Base-by-base conservation (phyloP, 1,140 invertebrate genomes). In the Ladona fulva region DNA sequence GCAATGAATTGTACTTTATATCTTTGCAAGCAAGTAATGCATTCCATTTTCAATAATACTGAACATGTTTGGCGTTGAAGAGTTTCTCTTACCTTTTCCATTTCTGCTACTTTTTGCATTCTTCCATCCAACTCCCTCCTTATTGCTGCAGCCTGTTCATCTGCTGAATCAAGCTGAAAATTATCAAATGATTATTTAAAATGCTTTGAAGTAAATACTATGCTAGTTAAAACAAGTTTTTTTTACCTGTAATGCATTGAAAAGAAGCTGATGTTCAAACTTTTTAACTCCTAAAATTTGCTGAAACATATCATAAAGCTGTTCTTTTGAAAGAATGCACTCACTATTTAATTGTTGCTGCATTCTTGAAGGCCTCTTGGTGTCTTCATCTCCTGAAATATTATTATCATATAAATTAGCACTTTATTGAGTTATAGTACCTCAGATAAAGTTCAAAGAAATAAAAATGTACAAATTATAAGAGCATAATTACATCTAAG, bases 251-350 rank as follows among this genome's bases (percentile, higher is more conserved):
- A 99, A 90, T 80, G 97, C 97, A 89, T 99, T 99, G 87, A 97
- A 99, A 75, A 99, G 90, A 82, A 99, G 92, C 87, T 99, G 97
- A 87, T 99, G 98, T 87, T 99, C 98, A 86, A 99, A 99, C 86
- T 99, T 99, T 89, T 99, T 99, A 14, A 99, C 94, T 74, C 93
- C 93, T 78, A 99, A 87, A 81, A 99, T 98, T 86, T 99, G 97
- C 85, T 99, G 98, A 87, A 99, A 99, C 95, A 99, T 98, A 86
- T 99, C 98, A 87, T 98, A 99, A 0, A 99, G 90, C 86, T 98
- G 97, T 84, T 99, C 97, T 86, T 98, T 98, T 78, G 94, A 95
- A 78, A 97, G 88, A 83, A 97, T 96, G 80, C 94, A 88, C 84
- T 98, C 96, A 52, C 94, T 95, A 84, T 96, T 95, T 74, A 97